Percentiles rank a stretch among this genome's conserved stretches.
Conservation (phyloP, 1,140 invertebrate genomes). For the Eumeta japonica region DNA sequence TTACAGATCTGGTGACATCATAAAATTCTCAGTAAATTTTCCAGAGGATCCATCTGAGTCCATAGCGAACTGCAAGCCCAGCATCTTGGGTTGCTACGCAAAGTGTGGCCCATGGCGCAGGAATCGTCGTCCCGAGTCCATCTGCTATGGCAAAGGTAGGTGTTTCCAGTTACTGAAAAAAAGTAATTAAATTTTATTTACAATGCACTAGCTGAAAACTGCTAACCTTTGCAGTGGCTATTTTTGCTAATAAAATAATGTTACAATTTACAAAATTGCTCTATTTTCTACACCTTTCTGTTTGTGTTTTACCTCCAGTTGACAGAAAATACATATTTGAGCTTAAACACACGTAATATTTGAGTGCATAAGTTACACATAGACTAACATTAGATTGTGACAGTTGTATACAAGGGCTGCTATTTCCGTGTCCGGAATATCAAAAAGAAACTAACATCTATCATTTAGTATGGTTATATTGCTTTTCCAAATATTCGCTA, state of each 20-base stretch:
- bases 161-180: constrained; percentile 4
- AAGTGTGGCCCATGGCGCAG: constrained; percentile 56
- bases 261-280: no score
- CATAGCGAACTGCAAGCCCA: constrained; percentile 50
- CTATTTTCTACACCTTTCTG: no score
- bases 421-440: no score
- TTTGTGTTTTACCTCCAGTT: no score
- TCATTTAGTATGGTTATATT: no score
- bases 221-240: background rate
- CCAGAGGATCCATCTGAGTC: constrained; percentile 59
- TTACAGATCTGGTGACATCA: constrained; percentile 58
- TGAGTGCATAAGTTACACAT: no score
- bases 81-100: constrained; percentile 70
- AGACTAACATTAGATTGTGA: no score
- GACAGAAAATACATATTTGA: no score
- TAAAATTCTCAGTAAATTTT: constrained; percentile 68
- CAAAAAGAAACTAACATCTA: no score
- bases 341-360: no score
- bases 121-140: constrained; percentile 36
- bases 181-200: constrained; percentile 6
- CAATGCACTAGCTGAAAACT: constrained; percentile 2
- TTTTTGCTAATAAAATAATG: constrained; percentile 4
- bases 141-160: constrained; percentile 49
- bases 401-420: no score
- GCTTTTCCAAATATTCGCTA: no score